These are phyloP conservation scores for Prorops nasuta DNA, from an alignment of 1,140 invertebrate genomes.

Conservation along the genomic window DNA sequence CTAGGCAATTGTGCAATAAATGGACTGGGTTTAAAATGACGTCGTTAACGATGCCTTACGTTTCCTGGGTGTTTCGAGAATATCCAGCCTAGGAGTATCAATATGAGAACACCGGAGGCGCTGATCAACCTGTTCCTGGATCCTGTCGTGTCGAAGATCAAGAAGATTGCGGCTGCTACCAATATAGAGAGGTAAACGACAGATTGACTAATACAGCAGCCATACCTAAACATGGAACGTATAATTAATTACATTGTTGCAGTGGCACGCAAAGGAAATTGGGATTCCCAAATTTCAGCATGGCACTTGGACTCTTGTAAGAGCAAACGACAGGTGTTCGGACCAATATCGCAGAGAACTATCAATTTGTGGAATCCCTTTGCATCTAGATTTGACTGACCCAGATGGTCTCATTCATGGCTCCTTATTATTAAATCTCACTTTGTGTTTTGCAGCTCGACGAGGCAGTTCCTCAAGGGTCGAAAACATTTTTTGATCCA, in stretches of 20 bases:
- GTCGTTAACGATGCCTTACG: constrained; percentile 16
- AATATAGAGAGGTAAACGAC: constrained; percentile 46
- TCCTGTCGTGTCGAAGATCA: constrained; percentile 65
- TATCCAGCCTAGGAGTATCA: constrained; percentile 58
- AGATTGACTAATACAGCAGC: background rate
- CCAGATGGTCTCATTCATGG: too few relatives aligned
- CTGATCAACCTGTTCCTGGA: constrained; percentile 67
- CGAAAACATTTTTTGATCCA: constrained; percentile 29
- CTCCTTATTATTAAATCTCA: constrained; percentile 20
- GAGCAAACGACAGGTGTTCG: background rate
- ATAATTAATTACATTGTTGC: background rate
- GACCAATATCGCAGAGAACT: too few relatives aligned
- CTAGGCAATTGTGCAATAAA: background rate
- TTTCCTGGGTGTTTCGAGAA: constrained; percentile 63
- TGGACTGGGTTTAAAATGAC: background rate
- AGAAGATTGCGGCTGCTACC: constrained; percentile 57
- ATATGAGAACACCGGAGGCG: constrained; percentile 61
- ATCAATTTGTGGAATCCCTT: too few relatives aligned
- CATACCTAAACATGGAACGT: constrained; percentile 19
- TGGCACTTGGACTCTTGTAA: too few relatives aligned
- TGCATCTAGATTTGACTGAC: too few relatives aligned
- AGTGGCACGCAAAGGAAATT: background rate
- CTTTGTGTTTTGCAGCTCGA: constrained; percentile 13
- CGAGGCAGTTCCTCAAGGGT: constrained; percentile 4
- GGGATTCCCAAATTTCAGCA: too few relatives aligned